Evolutionary conservation across 2,797 vertebrate species (phyloP), one percentile per base, ranked within the genome.

Genomic region (Enteromius trimaculatus): DNA sequence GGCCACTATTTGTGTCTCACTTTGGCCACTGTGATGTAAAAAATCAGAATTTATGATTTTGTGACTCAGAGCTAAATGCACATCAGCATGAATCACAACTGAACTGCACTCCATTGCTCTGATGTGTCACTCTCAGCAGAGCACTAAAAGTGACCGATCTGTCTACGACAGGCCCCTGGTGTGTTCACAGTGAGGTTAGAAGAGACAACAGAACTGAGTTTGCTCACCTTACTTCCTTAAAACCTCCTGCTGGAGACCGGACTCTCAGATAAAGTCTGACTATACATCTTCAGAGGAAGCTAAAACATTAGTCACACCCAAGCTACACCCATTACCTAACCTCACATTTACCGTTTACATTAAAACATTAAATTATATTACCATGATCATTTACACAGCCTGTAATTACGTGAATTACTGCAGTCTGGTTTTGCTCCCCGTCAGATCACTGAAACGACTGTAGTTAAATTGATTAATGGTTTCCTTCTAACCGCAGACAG

Each of bases 391-490:
- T 83, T 70, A 83, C 65, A 51, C 65, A 79, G 21, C 26, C 51
- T 49, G 82, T 83, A 69, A 77, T 83, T 77, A 83, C 1, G 37
- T 69, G 51, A 69, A 78, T 78, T 62, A 71, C 68, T 21, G 53
- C 39, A 70, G 81, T 62, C 65, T 77, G 65, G 26, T 47, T 78
- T 83, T 47, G 19, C 49, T 58, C 74, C 65, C 65, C 1, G 11
- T 78, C 66, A 71, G 26, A 11, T 23, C 29, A 0, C 42, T 71
- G 82, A 83, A 79, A 71, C 39, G n/a, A 42, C 75, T 83, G 64
- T 62, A 70, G 82, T 78, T 83, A 71, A 83, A 78, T 47, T 83
- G 82, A 83, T 83, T 79, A 62, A 83, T 62, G 66, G 42, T 83
- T 78, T 83, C 66, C 75, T 71, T 49, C 53, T 58, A n/a, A 39